phyloP scores from a whole-genome alignment of 2,797 vertebrate genomes.

The Onychomys torridus region DNA sequence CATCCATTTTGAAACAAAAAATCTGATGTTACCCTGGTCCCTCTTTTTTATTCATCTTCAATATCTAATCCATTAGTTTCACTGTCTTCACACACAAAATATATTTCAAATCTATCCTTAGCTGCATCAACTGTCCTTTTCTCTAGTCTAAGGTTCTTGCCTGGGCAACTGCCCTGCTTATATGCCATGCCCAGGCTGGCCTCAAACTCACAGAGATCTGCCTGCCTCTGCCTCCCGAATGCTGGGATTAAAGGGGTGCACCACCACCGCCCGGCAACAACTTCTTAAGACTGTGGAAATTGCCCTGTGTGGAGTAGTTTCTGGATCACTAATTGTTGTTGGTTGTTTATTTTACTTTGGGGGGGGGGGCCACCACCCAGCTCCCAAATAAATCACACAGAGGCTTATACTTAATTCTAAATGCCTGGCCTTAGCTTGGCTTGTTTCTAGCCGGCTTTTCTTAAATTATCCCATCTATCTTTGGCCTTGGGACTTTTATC shows the following conservation, averaged over 20 bases:
- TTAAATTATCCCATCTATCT: too few species aligned
- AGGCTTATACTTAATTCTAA: too few species aligned
- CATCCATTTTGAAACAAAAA: slow-evolving; percentile 30
- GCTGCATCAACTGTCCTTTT: neutral
- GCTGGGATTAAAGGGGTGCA: too few species aligned
- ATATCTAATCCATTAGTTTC: neutral
- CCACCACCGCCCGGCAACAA: too few species aligned
- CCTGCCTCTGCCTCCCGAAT: too few species aligned
- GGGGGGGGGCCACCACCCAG: too few species aligned
- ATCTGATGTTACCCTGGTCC: neutral
- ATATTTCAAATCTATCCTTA: neutral
- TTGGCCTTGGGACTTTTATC: too few species aligned
- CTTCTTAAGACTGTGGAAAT: neutral
- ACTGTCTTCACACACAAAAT: neutral
- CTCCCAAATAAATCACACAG: too few species aligned
- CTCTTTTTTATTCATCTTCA: neutral
- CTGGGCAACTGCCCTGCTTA: neutral
- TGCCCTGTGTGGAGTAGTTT: neutral
- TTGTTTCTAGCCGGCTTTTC: too few species aligned
- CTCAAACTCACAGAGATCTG: too few species aligned
- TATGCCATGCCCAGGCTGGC: neutral
- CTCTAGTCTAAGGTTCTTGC: neutral
- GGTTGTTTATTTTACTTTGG: too few species aligned
- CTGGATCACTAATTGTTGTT: neutral
- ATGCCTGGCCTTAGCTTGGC: too few species aligned